Conservation (phyloP, 1,140 invertebrate genomes). For the Lepidurus packardi region DNA sequence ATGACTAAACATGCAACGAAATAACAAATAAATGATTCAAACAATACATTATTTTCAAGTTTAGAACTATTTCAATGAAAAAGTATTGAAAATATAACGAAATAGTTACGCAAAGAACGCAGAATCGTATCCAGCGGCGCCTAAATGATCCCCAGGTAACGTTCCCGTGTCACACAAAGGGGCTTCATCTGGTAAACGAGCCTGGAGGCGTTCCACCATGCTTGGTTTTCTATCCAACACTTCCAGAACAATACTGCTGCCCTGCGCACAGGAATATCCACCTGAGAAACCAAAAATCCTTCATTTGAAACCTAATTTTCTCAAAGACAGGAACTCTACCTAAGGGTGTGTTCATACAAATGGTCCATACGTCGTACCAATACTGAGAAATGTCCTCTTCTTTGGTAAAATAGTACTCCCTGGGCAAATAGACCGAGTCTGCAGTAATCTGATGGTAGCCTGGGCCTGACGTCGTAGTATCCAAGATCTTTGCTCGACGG, state of each 20-base stretch:
- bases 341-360: conserved; percentile 60
- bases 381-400: conserved; percentile 50
- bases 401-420: conserved; percentile 34
- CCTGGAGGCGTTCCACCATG: conserved; percentile 47
- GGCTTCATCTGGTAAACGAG: conserved; percentile 48
- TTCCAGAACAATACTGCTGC: conserved; percentile 51
- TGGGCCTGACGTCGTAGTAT: conserved; percentile 58
- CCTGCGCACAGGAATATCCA: conserved; percentile 37
- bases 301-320: conserved; percentile 40
- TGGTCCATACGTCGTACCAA: conserved; percentile 57
- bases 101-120: conserved; percentile 53
- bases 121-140: conserved; percentile 67
- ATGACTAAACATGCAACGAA: conserved; percentile 46
- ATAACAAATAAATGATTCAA: background rate
- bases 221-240: conserved; percentile 49
- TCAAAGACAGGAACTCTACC: conserved; percentile 45
- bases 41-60: no score
- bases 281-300: background rate
- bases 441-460: conserved; percentile 57
- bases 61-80: no score
- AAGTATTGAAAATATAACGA: conserved; percentile 26
- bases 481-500: conserved; percentile 53
- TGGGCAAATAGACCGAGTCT: conserved; percentile 51
- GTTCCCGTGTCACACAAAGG: conserved; percentile 49
- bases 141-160: conserved; percentile 64